Conservation (phyloP, 2,888 invertebrate species). For the Drosophila recens region DNA sequence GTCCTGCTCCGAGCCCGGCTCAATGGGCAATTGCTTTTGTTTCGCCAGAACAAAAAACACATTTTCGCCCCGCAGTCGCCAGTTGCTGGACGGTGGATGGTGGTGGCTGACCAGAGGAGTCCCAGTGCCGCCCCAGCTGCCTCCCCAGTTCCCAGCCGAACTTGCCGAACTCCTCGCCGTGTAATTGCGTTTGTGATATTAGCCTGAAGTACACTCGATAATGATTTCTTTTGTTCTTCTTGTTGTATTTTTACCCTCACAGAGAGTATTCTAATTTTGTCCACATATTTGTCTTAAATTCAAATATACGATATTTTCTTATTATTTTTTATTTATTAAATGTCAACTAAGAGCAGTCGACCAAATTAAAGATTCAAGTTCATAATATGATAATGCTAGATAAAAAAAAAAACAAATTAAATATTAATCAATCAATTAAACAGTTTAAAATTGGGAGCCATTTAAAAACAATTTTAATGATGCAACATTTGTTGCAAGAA, state of each 20-base stretch:
- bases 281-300: neutral
- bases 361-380: no score
- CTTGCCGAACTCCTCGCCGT: slow-evolving; percentile 54
- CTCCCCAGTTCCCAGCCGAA: slow-evolving; percentile 8
- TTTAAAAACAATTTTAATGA: no score
- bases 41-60: slow-evolving; percentile 65
- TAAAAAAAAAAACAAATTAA: no score
- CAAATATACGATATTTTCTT: no score
- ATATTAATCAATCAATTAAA: no score
- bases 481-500: no score
- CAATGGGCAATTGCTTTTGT: slow-evolving; percentile 74
- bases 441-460: no score
- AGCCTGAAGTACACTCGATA: slow-evolving; percentile 74
- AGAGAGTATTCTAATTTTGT: neutral
- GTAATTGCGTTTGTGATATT: slow-evolving; percentile 81
- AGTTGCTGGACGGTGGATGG: slow-evolving; percentile 12
- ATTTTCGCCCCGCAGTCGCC: slow-evolving; percentile 40
- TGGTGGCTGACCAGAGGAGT: slow-evolving; percentile 38
- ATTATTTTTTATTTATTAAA: no score
- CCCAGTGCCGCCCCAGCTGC: slow-evolving; percentile 3
- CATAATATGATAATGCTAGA: no score
- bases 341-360: no score
- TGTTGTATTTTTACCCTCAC: neutral
- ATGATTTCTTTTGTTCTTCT: slow-evolving; percentile 28
- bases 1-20: slow-evolving; percentile 15